Evolutionary conservation across 2,888 invertebrate genomes (phyloP).

Genomic region (Plebejus argus): DNA sequence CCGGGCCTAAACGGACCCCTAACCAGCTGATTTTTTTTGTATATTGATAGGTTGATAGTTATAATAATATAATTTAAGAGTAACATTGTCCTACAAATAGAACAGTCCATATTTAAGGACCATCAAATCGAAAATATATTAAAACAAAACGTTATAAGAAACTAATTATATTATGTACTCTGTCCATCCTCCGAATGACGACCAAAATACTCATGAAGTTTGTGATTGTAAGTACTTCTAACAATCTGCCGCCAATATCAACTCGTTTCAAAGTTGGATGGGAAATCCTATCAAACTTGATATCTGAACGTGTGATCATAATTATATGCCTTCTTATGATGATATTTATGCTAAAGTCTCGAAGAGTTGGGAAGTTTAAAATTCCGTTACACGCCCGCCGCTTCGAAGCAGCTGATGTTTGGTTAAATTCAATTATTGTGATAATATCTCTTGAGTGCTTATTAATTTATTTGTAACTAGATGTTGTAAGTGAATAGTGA

Average conservation of each 20-base stretch:
- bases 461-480: background rate
- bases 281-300: background rate
- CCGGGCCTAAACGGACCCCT: no score
- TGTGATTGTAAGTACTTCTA: background rate
- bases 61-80: no score
- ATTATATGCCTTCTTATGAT: conserved; percentile 3
- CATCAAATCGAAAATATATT: no score
- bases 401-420: conserved; percentile 29
- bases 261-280: conserved; percentile 12
- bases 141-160: background rate
- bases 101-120: no score
- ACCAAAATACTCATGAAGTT: background rate
- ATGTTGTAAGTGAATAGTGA: no score
- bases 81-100: no score
- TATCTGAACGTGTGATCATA: conserved; percentile 13
- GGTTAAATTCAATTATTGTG: conserved; percentile 32
- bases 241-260: background rate
- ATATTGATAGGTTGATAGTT: no score
- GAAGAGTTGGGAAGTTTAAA: conserved; percentile 33
- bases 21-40: no score
- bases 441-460: background rate
- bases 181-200: background rate
- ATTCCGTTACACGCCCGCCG: conserved; percentile 35
- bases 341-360: conserved; percentile 28
- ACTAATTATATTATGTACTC: no score